A percentile compares a stretch with the other conserved stretches of the same genome.
Evolutionary conservation across 1,140 invertebrate genomes (phyloP).

Genomic region (Dufourea novaeangliae): DNA sequence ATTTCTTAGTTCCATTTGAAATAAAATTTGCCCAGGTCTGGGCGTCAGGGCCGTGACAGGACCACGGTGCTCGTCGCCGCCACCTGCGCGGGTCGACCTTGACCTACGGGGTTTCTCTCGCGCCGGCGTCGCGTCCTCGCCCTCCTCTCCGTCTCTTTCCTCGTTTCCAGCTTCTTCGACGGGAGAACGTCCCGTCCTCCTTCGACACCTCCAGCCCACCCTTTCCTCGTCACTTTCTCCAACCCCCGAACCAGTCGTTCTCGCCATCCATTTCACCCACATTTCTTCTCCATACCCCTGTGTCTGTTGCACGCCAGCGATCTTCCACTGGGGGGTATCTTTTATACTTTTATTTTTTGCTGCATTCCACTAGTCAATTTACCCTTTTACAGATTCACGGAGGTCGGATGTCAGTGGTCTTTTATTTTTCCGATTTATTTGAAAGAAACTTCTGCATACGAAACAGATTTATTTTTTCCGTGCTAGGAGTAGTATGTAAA

Average conservation of each 20-base stretch:
- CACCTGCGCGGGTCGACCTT: slow-evolving; percentile 77
- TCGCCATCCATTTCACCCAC: background rate
- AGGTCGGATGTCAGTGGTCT: no score
- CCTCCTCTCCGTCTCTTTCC: slow-evolving; percentile 43
- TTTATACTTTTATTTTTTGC: no score
- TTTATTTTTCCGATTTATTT: no score
- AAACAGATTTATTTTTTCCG: no score
- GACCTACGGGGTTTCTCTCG: slow-evolving; percentile 77
- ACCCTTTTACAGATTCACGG: no score
- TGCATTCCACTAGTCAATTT: no score
- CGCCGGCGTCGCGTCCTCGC: slow-evolving; percentile 78
- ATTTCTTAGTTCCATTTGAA: no score
- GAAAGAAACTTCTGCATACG: no score
- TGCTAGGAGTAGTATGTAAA: no score
- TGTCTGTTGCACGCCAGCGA: no score
- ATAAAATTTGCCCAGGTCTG: no score
- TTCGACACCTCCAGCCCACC: background rate
- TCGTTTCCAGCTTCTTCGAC: slow-evolving; percentile 18
- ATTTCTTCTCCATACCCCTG: slow-evolving; percentile 12
- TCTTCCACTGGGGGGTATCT: no score
- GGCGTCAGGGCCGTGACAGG: slow-evolving; percentile 67
- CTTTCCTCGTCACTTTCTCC: slow-evolving; percentile 31
- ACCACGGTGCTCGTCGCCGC: slow-evolving; percentile 35
- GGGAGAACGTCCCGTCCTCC: background rate
- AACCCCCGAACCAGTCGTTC: background rate